Evolutionary conservation across 2,113 vertebrate species (phyloP).

Genomic region (Percopsis transmontana): DNA sequence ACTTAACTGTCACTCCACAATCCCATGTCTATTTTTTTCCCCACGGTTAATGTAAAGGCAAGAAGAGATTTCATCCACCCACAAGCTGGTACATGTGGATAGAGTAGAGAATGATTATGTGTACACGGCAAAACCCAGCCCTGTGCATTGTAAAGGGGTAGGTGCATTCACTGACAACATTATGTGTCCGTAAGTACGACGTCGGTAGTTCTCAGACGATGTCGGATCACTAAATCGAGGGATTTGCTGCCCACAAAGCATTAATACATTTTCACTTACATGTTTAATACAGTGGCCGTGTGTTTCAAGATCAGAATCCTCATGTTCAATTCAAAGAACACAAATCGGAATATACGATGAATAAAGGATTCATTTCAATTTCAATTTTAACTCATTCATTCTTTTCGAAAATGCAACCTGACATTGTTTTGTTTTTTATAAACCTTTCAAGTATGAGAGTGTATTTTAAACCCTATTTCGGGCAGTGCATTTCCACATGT

Average conservation of each 20-base stretch:
- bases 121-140: slow-evolving; percentile 1
- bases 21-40: not conserved
- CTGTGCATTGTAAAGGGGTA: no score
- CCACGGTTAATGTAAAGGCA: slow-evolving; percentile 5
- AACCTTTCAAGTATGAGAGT: no score
- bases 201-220: no score
- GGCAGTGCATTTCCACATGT: no score
- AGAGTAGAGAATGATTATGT: slow-evolving; percentile 7
- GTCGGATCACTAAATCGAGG: no score
- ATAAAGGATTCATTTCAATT: no score
- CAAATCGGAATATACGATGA: no score
- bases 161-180: not conserved
- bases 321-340: no score
- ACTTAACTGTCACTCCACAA: slow-evolving; percentile 18
- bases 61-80: slow-evolving; percentile 13
- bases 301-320: slow-evolving; percentile 8
- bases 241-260: not conserved
- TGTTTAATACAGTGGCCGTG: not conserved
- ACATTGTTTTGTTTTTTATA: no score
- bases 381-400: no score
- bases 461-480: no score
- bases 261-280: slow-evolving; percentile 2
- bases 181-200: not conserved
- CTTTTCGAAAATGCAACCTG: no score
- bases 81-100: not conserved